phyloP scores from a whole-genome alignment of 1,140 invertebrate species.

The Rhyacophila brunnea region DNA sequence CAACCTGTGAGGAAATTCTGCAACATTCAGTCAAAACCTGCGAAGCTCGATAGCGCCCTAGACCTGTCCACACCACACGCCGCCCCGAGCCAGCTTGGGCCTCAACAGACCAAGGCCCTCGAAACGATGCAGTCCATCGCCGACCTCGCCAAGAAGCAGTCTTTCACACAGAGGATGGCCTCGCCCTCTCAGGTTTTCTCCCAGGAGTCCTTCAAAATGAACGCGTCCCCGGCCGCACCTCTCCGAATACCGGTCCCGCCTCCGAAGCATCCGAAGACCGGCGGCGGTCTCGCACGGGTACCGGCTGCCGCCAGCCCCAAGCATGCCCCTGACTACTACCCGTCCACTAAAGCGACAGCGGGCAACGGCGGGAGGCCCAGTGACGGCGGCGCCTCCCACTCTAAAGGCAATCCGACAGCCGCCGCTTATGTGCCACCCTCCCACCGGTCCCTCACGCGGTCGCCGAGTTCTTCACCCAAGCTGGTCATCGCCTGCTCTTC shows the following conservation, averaged over 20 bases:
- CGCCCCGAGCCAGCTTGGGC: constrained; percentile 47
- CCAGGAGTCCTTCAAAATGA: constrained; percentile 27
- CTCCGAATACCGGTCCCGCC: constrained; percentile 23
- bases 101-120: constrained; percentile 50
- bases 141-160: constrained; percentile 52
- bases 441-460: constrained; percentile 49
- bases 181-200: constrained; percentile 27
- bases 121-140: constrained; percentile 55
- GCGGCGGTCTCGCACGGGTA: constrained; percentile 1
- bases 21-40: constrained; percentile 20
- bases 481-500: constrained; percentile 47
- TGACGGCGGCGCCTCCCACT: background rate
- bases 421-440: constrained; percentile 42
- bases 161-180: constrained; percentile 28
- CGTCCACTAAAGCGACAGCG: constrained; percentile 16
- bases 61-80: constrained; percentile 52
- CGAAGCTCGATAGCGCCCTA: constrained; percentile 46
- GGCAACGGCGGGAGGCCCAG: constrained; percentile 14
- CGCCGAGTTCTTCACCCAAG: constrained; percentile 53
- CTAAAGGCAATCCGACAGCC: constrained; percentile 6
- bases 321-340: constrained; percentile 31
- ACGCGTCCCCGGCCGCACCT: constrained; percentile 10
- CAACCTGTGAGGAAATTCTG: constrained; percentile 20
- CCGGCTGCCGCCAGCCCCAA: constrained; percentile 23
- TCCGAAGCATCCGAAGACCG: constrained; percentile 17